Percentiles rank a stretch among this genome's conserved stretches.
Conservation (phyloP, 2,113 vertebrate genomes). For the Loxodonta africana region DNA sequence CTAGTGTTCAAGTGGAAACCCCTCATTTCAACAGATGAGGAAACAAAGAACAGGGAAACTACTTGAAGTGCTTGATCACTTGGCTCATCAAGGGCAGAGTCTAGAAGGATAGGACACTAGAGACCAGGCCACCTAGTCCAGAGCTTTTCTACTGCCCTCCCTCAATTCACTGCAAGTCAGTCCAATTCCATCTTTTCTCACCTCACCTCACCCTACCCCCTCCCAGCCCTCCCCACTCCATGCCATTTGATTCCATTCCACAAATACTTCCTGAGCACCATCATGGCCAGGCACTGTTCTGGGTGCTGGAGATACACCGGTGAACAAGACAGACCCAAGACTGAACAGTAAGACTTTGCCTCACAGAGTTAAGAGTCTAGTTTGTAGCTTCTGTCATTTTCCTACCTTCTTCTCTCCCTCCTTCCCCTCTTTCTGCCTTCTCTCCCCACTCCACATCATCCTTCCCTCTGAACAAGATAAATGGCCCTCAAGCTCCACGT, state of each 20-base stretch:
- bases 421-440: neutral
- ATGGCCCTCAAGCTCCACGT: neutral
- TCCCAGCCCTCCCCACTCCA: neutral
- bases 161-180: neutral
- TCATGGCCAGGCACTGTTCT: neutral
- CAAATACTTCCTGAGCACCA: neutral
- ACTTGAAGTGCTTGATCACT: neutral
- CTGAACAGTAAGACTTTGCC: neutral
- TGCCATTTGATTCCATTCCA: neutral
- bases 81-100: neutral
- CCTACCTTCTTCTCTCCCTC: neutral
- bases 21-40: neutral
- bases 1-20: neutral
- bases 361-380: neutral
- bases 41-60: neutral
- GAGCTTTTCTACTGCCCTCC: neutral
- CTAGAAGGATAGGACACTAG: neutral
- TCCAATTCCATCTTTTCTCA: neutral
- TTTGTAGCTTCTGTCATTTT: neutral
- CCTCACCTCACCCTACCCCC: too few relatives aligned
- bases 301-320: neutral
- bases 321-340: neutral
- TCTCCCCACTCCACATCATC: neutral
- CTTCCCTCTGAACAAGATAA: slow-evolving; percentile 65
- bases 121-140: neutral